These are phyloP conservation scores for Atethmia centrago DNA, from an alignment of 2,888 invertebrate genomes.

Conservation along the genomic window DNA sequence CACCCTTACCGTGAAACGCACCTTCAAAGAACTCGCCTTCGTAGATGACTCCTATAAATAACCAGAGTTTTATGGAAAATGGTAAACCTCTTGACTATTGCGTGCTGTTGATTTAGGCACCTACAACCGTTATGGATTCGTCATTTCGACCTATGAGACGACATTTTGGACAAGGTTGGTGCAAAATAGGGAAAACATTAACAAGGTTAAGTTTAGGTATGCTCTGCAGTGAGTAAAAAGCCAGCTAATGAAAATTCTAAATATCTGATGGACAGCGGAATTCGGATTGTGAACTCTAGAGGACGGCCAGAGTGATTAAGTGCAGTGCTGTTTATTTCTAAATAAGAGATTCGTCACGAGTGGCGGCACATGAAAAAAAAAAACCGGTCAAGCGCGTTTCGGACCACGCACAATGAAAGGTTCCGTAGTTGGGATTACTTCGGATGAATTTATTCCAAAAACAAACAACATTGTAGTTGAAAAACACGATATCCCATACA, in stretches of 20 bases:
- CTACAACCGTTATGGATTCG: background rate
- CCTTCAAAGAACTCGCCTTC: constrained; percentile 27
- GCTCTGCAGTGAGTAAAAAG: background rate
- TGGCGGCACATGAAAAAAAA: too few species aligned
- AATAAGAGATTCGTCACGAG: background rate
- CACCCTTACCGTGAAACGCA: constrained; percentile 24
- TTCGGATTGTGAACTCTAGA: background rate
- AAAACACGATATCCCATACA: too few species aligned
- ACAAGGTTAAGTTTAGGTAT: background rate
- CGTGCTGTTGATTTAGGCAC: background rate
- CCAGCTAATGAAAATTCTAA: background rate
- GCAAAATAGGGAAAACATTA: background rate
- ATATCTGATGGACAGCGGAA: background rate
- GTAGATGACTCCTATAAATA: constrained; percentile 16
- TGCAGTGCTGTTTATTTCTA: background rate
- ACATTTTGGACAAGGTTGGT: background rate
- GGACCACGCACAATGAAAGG: too few species aligned
- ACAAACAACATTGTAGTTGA: too few species aligned
- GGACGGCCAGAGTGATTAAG: too few species aligned
- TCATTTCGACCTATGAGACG: background rate
- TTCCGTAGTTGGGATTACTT: too few species aligned
- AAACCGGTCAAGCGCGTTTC: too few species aligned
- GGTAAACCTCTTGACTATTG: background rate
- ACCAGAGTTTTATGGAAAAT: background rate
- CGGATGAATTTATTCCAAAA: too few species aligned